Percentiles rank a stretch among this genome's conserved stretches.
phyloP scores from a whole-genome alignment of 2,113 vertebrate genomes.

The Scartelaos histophorus region DNA sequence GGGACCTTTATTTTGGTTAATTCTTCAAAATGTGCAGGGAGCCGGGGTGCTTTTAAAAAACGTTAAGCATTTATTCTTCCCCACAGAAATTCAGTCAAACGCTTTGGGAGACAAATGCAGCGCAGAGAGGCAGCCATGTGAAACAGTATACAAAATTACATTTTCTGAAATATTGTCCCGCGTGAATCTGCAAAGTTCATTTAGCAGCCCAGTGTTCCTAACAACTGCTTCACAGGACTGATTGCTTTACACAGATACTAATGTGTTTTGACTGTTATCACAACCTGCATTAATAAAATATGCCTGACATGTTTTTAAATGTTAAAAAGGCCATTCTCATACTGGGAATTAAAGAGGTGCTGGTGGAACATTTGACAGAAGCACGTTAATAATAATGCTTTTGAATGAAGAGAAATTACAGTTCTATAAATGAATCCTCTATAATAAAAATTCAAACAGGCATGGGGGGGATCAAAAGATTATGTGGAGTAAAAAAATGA shows the following conservation, averaged over 20 bases:
- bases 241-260: slow-evolving; percentile 60
- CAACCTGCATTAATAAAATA: slow-evolving; percentile 18
- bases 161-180: slow-evolving; percentile 80
- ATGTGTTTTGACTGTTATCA: slow-evolving; percentile 50
- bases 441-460: neutral
- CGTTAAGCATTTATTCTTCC: slow-evolving; percentile 79
- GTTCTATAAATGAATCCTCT: neutral
- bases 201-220: slow-evolving; percentile 72
- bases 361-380: neutral
- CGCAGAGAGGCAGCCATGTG: slow-evolving; percentile 77
- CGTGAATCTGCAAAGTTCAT: slow-evolving; percentile 80
- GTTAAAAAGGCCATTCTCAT: neutral
- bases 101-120: slow-evolving; percentile 78
- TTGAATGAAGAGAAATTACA: no score
- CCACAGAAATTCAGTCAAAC: slow-evolving; percentile 76
- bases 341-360: neutral
- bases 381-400: no score
- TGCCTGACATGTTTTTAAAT: neutral
- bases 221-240: slow-evolving; percentile 65
- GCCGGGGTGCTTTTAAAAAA: slow-evolving; percentile 75
- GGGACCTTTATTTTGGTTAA: slow-evolving; percentile 78
- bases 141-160: slow-evolving; percentile 82
- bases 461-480: no score
- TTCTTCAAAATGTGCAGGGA: slow-evolving; percentile 72
- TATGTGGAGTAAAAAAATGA: no score